These are phyloP conservation scores for Rotaria sp. DNA, from an alignment of 2,888 invertebrate species.

Conservation along the genomic window DNA sequence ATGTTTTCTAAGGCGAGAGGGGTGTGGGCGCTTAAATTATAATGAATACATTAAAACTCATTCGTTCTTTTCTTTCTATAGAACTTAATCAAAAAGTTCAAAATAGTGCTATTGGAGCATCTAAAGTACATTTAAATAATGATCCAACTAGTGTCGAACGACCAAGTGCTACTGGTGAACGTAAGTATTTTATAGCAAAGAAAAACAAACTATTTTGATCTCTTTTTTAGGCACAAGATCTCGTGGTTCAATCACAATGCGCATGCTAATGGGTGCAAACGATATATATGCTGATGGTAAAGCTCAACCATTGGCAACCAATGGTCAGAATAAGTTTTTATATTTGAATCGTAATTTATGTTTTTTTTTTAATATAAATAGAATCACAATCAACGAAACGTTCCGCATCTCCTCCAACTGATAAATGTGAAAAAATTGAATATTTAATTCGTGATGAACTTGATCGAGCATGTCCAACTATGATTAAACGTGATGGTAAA, in stretches of 20 bases:
- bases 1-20: too few relatives aligned
- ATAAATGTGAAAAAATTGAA: background rate
- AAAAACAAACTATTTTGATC: too few relatives aligned
- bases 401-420: background rate
- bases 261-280: background rate
- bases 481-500: slow-evolving; percentile 8
- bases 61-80: background rate
- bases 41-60: too few relatives aligned
- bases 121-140: background rate
- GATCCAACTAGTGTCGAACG: background rate
- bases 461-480: background rate
- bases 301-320: background rate
- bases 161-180: background rate
- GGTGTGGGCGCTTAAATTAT: too few relatives aligned
- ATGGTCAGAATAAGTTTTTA: background rate
- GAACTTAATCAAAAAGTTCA: background rate
- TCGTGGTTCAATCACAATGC: slow-evolving; percentile 24
- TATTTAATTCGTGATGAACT: slow-evolving; percentile 28
- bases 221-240: background rate
- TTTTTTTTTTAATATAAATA: background rate
- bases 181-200: background rate
- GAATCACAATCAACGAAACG: background rate
- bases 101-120: background rate
- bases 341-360: too few relatives aligned
- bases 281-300: slow-evolving; percentile 6